Conservation (phyloP, 2,888 invertebrate genomes). For the Pycnomerus fuliginosus region DNA sequence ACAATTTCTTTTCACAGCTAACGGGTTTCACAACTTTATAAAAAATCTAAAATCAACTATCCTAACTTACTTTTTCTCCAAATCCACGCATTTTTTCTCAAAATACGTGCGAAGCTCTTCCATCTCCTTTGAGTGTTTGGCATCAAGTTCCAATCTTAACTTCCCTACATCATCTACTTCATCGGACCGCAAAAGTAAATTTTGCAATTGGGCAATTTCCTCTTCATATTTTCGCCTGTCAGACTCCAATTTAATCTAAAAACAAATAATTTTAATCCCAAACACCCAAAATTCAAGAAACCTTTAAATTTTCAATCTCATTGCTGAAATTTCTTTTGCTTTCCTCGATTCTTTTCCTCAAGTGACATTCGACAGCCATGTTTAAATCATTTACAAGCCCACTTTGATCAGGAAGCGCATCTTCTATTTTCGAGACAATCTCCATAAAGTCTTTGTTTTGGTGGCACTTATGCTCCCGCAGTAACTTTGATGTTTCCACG, state of each 20-base stretch:
- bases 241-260: constrained; percentile 35
- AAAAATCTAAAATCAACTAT: no score
- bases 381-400: constrained; percentile 35
- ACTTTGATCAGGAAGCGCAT: constrained; percentile 30
- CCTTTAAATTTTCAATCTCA: constrained; percentile 40
- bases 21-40: no score
- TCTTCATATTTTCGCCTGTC: constrained; percentile 59
- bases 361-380: constrained; percentile 32
- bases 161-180: constrained; percentile 54
- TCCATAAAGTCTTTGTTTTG: constrained; percentile 25
- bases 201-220: constrained; percentile 59
- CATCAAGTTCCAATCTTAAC: constrained; percentile 61
- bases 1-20: no score
- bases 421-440: constrained; percentile 32
- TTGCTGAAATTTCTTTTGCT: constrained; percentile 30
- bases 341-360: constrained; percentile 33
- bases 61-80: constrained; percentile 73
- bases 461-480: constrained; percentile 40
- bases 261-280: constrained; percentile 7
- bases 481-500: constrained; percentile 51
- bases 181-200: constrained; percentile 48
- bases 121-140: constrained; percentile 73
- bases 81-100: constrained; percentile 75
- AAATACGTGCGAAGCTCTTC: constrained; percentile 77
- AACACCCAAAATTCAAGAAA: constrained; percentile 20